Evolutionary conservation across 1,140 invertebrate genomes (phyloP).

Genomic region (Paralvinella palmiformis): DNA sequence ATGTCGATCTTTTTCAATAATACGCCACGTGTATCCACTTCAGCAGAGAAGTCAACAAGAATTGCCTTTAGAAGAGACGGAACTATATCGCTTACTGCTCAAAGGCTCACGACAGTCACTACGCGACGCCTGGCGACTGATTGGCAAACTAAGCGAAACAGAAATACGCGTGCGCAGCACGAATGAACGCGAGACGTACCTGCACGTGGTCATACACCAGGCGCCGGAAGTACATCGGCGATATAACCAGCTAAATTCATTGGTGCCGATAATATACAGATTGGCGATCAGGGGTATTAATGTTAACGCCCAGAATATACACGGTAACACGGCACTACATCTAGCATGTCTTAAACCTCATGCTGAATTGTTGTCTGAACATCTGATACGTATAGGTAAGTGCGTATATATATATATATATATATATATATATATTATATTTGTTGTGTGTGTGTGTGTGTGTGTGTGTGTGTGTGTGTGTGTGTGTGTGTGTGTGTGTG

Average conservation of each 20-base stretch:
- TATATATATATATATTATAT: background rate
- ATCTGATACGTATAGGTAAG: slow-evolving; percentile 23
- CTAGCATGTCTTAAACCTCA: slow-evolving; percentile 23
- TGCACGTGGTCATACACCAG: slow-evolving; percentile 17
- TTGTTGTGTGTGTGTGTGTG: background rate
- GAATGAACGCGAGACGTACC: slow-evolving; percentile 8
- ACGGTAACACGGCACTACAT: slow-evolving; percentile 24
- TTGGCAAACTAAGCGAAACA: background rate
- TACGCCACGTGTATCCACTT: too few relatives aligned
- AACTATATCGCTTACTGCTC: background rate
- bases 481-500: background rate
- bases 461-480: background rate
- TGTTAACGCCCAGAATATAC: slow-evolving; percentile 23
- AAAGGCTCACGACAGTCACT: background rate
- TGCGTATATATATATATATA: background rate
- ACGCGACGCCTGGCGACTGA: background rate
- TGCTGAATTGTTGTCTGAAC: slow-evolving; percentile 14
- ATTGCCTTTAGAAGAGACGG: background rate
- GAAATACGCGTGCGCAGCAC: background rate
- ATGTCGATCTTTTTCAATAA: background rate
- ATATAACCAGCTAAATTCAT: slow-evolving; percentile 6
- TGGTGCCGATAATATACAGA: slow-evolving; percentile 20
- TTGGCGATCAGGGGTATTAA: slow-evolving; percentile 19
- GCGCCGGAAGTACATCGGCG: slow-evolving; percentile 9
- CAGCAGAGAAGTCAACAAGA: background rate